Evolutionary conservation across 2,797 vertebrate genomes (phyloP).

Genomic region (Lithobates pipiens): DNA sequence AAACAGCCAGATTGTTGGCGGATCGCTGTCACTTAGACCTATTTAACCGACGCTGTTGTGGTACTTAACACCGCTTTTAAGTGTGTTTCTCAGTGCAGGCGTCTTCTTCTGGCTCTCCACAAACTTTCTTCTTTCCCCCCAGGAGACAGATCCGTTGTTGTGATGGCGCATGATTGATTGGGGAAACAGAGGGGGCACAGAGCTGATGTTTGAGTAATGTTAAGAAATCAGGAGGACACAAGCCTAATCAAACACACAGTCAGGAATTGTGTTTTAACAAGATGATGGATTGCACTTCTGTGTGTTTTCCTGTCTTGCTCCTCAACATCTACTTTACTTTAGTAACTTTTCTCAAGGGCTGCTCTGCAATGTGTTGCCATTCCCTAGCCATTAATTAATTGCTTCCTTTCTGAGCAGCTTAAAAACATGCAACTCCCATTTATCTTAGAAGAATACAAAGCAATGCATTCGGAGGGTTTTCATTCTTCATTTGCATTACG

Average conservation of each 20-base stretch:
- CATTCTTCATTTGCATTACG: neutral
- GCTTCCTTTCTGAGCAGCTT: conserved; percentile 20
- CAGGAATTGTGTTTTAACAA: conserved; percentile 74
- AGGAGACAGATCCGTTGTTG: conserved; percentile 71
- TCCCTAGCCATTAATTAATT: conserved; percentile 47
- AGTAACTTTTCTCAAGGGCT: conserved; percentile 52
- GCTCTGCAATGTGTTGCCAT: conserved; percentile 10
- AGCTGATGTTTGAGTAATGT: conserved; percentile 78
- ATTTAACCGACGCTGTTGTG: conserved; percentile 28
- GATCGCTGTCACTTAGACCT: too few species aligned
- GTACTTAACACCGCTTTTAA: conserved; percentile 27
- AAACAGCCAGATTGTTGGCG: too few species aligned
- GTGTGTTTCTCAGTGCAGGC: conserved; percentile 5
- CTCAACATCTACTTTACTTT: conserved; percentile 52
- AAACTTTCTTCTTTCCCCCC: conserved; percentile 60
- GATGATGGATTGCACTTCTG: conserved; percentile 72
- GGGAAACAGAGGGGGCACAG: conserved; percentile 77
- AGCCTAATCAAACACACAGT: conserved; percentile 76
- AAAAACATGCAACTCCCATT: neutral
- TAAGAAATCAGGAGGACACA: conserved; percentile 80
- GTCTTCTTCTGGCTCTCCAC: conserved; percentile 15
- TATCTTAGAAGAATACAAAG: neutral
- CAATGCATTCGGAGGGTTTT: neutral
- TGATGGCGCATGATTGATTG: conserved; percentile 77
- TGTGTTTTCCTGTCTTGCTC: conserved; percentile 56